A percentile compares a stretch with the other conserved stretches of the same genome.
Conservation (phyloP, 2,797 vertebrate genomes). For the Prunella strophiata region DNA sequence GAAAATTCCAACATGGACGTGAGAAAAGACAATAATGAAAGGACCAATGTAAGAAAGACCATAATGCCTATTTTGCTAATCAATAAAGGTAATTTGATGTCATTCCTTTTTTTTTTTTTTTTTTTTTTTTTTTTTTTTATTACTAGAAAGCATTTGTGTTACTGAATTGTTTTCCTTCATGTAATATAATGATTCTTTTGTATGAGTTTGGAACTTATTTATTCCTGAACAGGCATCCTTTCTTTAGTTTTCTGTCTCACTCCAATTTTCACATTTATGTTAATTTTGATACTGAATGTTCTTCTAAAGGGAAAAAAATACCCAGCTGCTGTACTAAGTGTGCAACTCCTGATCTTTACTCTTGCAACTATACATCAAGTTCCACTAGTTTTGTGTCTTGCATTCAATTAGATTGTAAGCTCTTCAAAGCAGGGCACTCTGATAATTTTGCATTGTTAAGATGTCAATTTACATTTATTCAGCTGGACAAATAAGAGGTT, state of each 20-base stretch:
- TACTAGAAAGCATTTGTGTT: background rate
- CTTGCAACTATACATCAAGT: background rate
- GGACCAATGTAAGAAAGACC: background rate
- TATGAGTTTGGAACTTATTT: background rate
- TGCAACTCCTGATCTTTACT: background rate
- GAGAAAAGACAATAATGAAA: background rate
- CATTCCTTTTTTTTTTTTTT: background rate
- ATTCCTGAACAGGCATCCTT: background rate
- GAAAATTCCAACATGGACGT: background rate
- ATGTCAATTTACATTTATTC: background rate
- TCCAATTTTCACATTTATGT: background rate
- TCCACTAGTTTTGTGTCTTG: background rate
- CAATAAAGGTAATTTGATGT: constrained; percentile 9
- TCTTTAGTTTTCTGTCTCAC: background rate
- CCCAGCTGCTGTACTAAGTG: background rate
- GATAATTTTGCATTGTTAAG: background rate
- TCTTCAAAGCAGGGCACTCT: constrained; percentile 1
- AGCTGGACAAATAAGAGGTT: background rate
- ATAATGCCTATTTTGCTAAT: background rate
- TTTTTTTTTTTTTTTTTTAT: background rate
- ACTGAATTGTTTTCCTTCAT: background rate
- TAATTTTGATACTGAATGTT: background rate
- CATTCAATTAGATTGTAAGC: constrained; percentile 6
- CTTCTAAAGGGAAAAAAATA: background rate
- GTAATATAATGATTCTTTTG: background rate